phyloP scores from a whole-genome alignment of 2,888 invertebrate species.

The Pterostichus niger region DNA sequence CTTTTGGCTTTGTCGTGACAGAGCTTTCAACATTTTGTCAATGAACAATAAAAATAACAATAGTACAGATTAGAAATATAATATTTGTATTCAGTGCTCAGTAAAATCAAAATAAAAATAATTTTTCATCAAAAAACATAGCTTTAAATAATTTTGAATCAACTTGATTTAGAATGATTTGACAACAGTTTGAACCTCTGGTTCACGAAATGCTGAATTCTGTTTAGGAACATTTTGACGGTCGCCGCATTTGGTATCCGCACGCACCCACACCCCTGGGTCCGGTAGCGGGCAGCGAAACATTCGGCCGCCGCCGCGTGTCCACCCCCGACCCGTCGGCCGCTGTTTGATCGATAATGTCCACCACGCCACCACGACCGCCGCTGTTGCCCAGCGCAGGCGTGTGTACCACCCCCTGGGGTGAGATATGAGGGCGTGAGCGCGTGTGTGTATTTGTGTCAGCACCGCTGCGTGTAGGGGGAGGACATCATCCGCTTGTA shows the following conservation, averaged over 20 bases:
- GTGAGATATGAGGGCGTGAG: slow-evolving; percentile 6
- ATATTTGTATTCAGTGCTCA: no score
- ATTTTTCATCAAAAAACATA: no score
- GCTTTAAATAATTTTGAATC: no score
- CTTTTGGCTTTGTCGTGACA: no score
- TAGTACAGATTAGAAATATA: no score
- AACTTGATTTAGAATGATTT: not conserved
- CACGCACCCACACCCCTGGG: slow-evolving; percentile 23
- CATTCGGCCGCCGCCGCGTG: slow-evolving; percentile 31
- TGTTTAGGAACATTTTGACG: slow-evolving; percentile 22
- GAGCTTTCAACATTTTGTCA: no score
- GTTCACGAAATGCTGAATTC: not conserved
- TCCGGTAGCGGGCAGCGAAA: slow-evolving; percentile 4
- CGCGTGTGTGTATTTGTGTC: slow-evolving; percentile 45
- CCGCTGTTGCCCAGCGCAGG: slow-evolving; percentile 70
- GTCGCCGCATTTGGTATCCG: not conserved
- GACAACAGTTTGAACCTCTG: no score
- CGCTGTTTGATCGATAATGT: slow-evolving; percentile 77
- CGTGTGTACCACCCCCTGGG: slow-evolving; percentile 62
- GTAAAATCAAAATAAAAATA: no score
- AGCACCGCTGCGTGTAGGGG: not conserved
- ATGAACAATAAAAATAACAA: no score
- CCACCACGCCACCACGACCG: slow-evolving; percentile 72
- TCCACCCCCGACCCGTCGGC: slow-evolving; percentile 73
- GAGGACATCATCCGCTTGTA: no score